A percentile compares a stretch with the other conserved stretches of the same genome.
Evolutionary conservation across 2,113 vertebrate species (phyloP).

Genomic region (Malurus melanocephalus): DNA sequence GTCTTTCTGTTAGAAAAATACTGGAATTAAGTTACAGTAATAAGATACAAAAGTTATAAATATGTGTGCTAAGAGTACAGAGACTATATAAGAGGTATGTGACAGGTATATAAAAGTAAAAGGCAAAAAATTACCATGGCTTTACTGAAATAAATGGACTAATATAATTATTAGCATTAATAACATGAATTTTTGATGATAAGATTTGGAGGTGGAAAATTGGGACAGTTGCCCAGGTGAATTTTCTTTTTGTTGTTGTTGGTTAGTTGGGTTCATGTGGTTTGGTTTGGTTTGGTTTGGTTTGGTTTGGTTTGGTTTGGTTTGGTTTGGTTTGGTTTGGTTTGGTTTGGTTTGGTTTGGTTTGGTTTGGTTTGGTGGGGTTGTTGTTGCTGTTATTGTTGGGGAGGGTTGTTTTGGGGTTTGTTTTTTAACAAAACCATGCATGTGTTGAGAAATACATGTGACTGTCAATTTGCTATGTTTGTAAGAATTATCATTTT

Average conservation of each 20-base stretch:
- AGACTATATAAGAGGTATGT: too few species aligned
- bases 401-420: background rate
- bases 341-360: too few species aligned
- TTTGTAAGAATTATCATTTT: background rate
- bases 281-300: background rate
- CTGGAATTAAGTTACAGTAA: too few species aligned
- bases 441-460: background rate
- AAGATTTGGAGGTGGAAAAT: background rate
- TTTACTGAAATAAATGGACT: background rate
- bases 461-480: fast-evolving
- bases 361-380: too few species aligned
- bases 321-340: too few species aligned
- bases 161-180: background rate
- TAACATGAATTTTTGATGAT: background rate
- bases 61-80: too few species aligned
- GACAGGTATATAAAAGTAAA: too few species aligned
- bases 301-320: too few species aligned
- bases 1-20: too few species aligned
- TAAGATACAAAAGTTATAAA: too few species aligned
- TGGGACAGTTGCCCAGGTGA: background rate
- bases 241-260: background rate
- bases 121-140: too few species aligned
- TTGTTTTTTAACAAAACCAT: background rate
- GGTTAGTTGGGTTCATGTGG: background rate
- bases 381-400: background rate